Conservation (phyloP, 2,888 invertebrate genomes). For the Aspidiotus rigidus region DNA sequence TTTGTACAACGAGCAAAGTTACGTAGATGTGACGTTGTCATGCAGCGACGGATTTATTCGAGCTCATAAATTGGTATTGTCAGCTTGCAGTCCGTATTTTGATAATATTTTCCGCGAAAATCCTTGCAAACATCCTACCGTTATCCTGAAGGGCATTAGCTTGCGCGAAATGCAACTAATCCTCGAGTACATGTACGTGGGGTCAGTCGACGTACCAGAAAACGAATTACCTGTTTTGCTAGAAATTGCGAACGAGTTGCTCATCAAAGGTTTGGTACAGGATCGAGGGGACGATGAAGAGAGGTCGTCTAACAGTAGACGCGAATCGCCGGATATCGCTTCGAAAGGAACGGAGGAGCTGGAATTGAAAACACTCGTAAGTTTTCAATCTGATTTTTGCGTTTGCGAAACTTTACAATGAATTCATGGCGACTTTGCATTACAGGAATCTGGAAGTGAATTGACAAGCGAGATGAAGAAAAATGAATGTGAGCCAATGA, state of each 20-base stretch:
- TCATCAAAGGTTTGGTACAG: slow-evolving; percentile 49
- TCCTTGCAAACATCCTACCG: slow-evolving; percentile 62
- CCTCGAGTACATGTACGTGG: slow-evolving; percentile 62
- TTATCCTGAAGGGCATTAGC: slow-evolving; percentile 56
- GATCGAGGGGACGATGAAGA: slow-evolving; percentile 29
- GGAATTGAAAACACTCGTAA: not conserved
- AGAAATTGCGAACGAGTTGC: slow-evolving; percentile 58
- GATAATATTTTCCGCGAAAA: slow-evolving; percentile 65
- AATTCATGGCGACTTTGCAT: too few species aligned
- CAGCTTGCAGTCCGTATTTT: slow-evolving; percentile 91
- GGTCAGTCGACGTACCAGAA: slow-evolving; percentile 58
- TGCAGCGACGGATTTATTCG: slow-evolving; percentile 62
- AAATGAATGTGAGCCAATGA: too few species aligned
- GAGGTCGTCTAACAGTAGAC: not conserved
- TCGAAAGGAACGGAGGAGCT: not conserved
- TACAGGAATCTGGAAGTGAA: too few species aligned
- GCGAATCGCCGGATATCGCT: not conserved
- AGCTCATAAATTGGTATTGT: slow-evolving; percentile 92
- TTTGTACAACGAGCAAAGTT: slow-evolving; percentile 58
- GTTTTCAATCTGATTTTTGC: not conserved
- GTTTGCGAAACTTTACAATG: too few species aligned
- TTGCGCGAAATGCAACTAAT: slow-evolving; percentile 58
- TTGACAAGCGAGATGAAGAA: too few species aligned
- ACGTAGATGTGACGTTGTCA: slow-evolving; percentile 61
- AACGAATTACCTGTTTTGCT: slow-evolving; percentile 55